Percentiles rank a stretch among this genome's conserved stretches.
Evolutionary conservation across 2,797 vertebrate species (phyloP).

Genomic region (Argentina silus): DNA sequence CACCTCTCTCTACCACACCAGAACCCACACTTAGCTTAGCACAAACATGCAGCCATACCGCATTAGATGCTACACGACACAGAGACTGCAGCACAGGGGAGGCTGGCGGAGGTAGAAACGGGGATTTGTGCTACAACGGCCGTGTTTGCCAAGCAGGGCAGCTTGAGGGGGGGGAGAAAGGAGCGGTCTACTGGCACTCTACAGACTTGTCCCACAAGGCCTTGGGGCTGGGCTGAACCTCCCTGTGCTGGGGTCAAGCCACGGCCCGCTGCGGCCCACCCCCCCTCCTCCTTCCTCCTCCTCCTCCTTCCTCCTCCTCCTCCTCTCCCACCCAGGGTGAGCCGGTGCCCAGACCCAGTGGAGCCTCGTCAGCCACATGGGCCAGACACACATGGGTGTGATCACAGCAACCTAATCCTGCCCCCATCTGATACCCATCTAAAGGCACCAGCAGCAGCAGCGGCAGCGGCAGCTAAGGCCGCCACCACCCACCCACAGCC

Average conservation of each 20-base stretch:
- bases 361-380: conserved; percentile 56
- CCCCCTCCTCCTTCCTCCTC: neutral
- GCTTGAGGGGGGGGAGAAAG: too few relatives aligned
- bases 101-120: too few relatives aligned
- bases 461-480: neutral
- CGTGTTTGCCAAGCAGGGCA: too few relatives aligned
- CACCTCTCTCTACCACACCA: neutral
- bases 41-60: neutral
- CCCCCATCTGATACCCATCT: conserved; percentile 62
- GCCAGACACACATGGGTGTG: conserved; percentile 54
- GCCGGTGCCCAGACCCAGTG: conserved; percentile 46
- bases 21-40: neutral
- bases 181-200: too few relatives aligned
- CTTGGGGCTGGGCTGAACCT: conserved; percentile 27
- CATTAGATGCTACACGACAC: neutral
- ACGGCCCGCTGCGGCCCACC: neutral
- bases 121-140: too few relatives aligned
- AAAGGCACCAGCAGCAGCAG: conserved; percentile 9
- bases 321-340: neutral
- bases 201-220: conserved; percentile 23
- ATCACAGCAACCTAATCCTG: conserved; percentile 66
- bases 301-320: neutral
- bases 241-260: conserved; percentile 48
- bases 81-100: too few relatives aligned
- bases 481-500: neutral